A percentile compares a stretch with the other conserved stretches of the same genome.
Evolutionary conservation across 2,888 invertebrate genomes (phyloP).

Genomic region (Bombyx huttoni): DNA sequence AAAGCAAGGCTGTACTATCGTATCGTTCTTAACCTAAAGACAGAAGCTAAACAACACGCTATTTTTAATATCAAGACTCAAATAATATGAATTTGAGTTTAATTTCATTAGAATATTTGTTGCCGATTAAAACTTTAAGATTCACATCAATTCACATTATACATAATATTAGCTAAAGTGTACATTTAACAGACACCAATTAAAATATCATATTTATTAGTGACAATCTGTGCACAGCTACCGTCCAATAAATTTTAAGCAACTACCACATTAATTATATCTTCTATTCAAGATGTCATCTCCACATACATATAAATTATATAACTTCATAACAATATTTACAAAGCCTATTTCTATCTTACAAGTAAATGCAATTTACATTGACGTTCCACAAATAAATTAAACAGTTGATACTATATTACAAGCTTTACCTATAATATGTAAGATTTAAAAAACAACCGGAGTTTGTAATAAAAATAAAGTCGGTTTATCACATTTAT

Average conservation of each 20-base stretch:
- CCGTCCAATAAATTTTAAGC: conserved; percentile 48
- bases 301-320: conserved; percentile 69
- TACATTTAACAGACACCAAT: conserved; percentile 50
- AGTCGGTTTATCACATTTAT: conserved; percentile 41
- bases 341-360: conserved; percentile 72
- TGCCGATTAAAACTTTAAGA: conserved; percentile 4
- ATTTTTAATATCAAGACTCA: conserved; percentile 28
- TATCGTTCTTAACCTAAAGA: conserved; percentile 57
- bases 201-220: conserved; percentile 16
- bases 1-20: conserved; percentile 14
- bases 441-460: neutral
- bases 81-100: neutral
- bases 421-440: conserved; percentile 59
- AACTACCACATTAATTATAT: conserved; percentile 43
- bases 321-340: conserved; percentile 72
- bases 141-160: conserved; percentile 43
- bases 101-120: conserved; percentile 2
- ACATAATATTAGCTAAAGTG: conserved; percentile 58
- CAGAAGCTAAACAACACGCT: conserved; percentile 62
- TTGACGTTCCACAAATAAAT: conserved; percentile 52
- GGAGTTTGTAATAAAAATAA: conserved; percentile 10
- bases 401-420: conserved; percentile 67
- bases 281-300: conserved; percentile 48
- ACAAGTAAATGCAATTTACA: conserved; percentile 69
- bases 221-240: conserved; percentile 52